phyloP scores from a whole-genome alignment of 2,888 invertebrate genomes.

The Cylindroiulus punctatus region DNA sequence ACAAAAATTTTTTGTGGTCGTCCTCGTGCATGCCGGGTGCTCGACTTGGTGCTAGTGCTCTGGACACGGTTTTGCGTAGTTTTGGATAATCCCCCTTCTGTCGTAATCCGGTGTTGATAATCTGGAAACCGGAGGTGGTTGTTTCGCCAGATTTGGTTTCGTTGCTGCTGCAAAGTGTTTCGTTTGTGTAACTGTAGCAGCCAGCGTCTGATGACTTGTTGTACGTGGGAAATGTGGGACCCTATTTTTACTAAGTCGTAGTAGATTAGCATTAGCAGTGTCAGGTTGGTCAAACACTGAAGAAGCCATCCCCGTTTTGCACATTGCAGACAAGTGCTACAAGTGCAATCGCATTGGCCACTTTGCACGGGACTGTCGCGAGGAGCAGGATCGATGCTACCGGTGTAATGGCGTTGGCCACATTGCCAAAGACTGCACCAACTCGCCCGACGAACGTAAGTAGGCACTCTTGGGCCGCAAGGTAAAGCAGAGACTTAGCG shows the following conservation, averaged over 20 bases:
- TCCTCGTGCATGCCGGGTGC: neutral
- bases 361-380: slow-evolving; percentile 92
- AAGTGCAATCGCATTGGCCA: slow-evolving; percentile 95
- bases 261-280: neutral
- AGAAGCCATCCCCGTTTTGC: slow-evolving; percentile 45
- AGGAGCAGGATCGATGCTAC: slow-evolving; percentile 81
- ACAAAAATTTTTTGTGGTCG: neutral
- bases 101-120: neutral
- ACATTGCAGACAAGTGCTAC: slow-evolving; percentile 82
- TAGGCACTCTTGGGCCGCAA: slow-evolving; percentile 12
- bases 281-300: neutral
- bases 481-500: neutral
- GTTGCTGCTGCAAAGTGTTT: neutral
- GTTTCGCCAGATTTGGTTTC: too few relatives aligned
- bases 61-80: neutral
- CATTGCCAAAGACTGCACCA: slow-evolving; percentile 92
- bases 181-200: neutral
- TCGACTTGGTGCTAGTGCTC: neutral
- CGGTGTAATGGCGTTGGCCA: slow-evolving; percentile 90
- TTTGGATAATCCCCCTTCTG: neutral
- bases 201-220: neutral
- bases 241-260: neutral
- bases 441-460: slow-evolving; percentile 68
- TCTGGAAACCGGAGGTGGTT: neutral
- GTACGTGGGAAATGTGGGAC: neutral